Evolutionary conservation across 2,797 vertebrate species (phyloP).

Genomic region (Typhlichthys eigenmanni): DNA sequence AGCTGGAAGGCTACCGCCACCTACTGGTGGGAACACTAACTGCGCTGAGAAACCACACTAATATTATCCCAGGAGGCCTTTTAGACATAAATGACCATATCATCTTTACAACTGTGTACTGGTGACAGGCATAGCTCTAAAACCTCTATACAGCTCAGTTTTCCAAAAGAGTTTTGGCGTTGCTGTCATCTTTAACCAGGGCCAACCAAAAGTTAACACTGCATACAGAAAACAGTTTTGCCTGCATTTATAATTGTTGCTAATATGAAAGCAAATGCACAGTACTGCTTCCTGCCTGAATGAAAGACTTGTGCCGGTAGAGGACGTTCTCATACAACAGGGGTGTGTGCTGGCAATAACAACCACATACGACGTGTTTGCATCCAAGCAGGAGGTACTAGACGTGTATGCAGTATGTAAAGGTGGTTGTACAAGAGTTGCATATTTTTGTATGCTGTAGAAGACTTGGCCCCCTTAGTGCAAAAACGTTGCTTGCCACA

Average conservation of each 20-base stretch:
- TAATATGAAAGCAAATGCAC: background rate
- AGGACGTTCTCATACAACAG: conserved; percentile 30
- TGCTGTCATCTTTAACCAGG: conserved; percentile 21
- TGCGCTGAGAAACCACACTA: conserved; percentile 60
- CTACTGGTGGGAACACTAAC: conserved; percentile 56
- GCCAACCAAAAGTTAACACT: conserved; percentile 30
- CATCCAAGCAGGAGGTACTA: conserved; percentile 16
- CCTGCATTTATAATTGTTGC: conserved; percentile 10
- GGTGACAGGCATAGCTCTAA: conserved; percentile 13
- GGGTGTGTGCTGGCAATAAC: conserved; percentile 35
- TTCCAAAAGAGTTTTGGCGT: conserved; percentile 45
- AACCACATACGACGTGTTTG: conserved; percentile 49
- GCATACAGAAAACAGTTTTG: conserved; percentile 21
- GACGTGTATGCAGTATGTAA: background rate
- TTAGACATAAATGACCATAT: conserved; percentile 52
- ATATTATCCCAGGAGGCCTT: conserved; percentile 65
- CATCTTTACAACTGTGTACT: conserved; percentile 45
- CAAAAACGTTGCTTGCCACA: conserved; percentile 10
- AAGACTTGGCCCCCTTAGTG: conserved; percentile 15
- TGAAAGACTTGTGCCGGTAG: too few relatives aligned
- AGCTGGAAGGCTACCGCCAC: conserved; percentile 36
- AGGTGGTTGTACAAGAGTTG: background rate
- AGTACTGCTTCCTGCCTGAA: conserved; percentile 8
- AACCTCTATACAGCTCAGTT: conserved; percentile 12
- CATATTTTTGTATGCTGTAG: conserved; percentile 2